Evolutionary conservation across 2,888 invertebrate species (phyloP).

Genomic region (Idaea straminata): DNA sequence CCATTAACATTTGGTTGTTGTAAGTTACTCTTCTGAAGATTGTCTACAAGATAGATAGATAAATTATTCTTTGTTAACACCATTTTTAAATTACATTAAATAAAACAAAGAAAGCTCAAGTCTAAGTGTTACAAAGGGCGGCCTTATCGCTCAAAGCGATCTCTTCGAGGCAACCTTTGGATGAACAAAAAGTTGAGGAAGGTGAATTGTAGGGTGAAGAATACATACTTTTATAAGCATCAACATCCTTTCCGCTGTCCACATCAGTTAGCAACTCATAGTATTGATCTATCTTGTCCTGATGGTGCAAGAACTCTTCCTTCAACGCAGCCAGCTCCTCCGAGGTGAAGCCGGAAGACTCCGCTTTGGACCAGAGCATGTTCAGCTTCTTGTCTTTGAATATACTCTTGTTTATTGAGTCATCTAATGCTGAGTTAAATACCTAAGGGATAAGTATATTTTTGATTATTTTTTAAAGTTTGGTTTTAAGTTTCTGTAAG

Average conservation of each 20-base stretch:
- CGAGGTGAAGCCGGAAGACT: constrained; percentile 90
- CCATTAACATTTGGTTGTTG: too few species aligned
- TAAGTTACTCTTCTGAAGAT: too few species aligned
- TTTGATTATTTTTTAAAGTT: neutral
- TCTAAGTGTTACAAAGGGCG: too few species aligned
- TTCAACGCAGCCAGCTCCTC: constrained; percentile 90
- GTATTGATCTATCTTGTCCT: constrained; percentile 95
- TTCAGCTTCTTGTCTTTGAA: constrained; percentile 95
- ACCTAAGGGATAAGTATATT: constrained; percentile 35
- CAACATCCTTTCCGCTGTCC: constrained; percentile 80
- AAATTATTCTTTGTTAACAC: too few species aligned
- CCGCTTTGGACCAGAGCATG: constrained; percentile 94
- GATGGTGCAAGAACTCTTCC: constrained; percentile 95
- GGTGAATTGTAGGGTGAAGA: constrained; percentile 5
- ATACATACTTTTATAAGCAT: constrained; percentile 83
- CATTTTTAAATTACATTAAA: too few species aligned
- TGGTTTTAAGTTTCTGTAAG: neutral
- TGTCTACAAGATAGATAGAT: too few species aligned
- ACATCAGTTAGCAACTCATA: constrained; percentile 87
- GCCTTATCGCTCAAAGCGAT: too few species aligned
- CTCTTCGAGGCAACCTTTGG: too few species aligned
- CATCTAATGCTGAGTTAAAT: constrained; percentile 73
- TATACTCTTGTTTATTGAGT: constrained; percentile 85
- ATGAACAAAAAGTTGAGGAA: neutral
- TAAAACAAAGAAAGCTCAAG: too few species aligned